Base-by-base conservation (phyloP, 2,888 invertebrate species). In the Orthosia incerta region DNA sequence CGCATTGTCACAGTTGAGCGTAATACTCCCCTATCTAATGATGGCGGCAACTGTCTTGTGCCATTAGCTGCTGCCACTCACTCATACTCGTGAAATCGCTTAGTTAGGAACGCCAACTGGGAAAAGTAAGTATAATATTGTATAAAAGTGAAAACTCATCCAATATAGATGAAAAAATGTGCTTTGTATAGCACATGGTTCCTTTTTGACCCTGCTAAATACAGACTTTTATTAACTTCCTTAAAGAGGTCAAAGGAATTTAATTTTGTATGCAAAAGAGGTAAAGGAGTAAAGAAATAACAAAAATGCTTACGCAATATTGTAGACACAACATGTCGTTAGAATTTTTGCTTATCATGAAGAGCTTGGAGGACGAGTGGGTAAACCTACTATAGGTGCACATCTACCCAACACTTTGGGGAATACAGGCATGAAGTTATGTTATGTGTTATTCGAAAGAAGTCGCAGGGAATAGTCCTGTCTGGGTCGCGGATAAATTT, bases 311-410 rank as follows among this genome's bases (percentile, higher is more conserved):
- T 51, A 76, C 81, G 69, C 76, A 45, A 31, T 55, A 26, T 62
- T 53, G 15, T 53, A 80, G 80, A 74, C 75, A 80, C 80, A 80
- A 18, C 45, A 39, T 46, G 23, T 62, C 31, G n/a, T 26, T 39
- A 26, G 31, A 23, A 13, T 26, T 46, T 31, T 51, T 5, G 45
- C 3, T 65, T 26, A n/a, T 15, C 7, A 20, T 48, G 16, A 16
- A 39, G 31, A 31, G 31, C 31, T 31, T 31, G 31, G 31, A 31
- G 39, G 39, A 39, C 1, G 39, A 39, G 39, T 39, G 39, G 39
- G 39, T 39, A 1, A 39, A 9, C 9, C 39, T 39, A 39, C 39
- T 39, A 39, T 39, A 39, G 9, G 39, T 39, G 39, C 9, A 39
- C 39, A 3, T 0, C 39, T 39, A 39, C 7, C 9, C 39, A 39